Evolutionary conservation across 2,113 vertebrate species (phyloP), one percentile per base, ranked within the genome.

Genomic region (Gambusia affinis): DNA sequence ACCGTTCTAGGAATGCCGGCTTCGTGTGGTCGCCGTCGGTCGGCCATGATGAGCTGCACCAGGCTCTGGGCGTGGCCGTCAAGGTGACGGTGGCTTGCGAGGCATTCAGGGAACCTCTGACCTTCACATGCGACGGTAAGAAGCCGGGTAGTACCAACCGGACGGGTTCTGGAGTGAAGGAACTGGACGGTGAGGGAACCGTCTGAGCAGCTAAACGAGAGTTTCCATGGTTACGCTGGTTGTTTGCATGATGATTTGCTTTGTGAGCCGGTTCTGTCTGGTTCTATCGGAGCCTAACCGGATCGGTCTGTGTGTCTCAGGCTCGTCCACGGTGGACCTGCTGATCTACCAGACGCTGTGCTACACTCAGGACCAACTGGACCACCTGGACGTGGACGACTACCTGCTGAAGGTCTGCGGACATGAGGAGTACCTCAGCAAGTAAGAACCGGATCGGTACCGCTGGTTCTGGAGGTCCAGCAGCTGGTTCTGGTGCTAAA

Each of bases 101-200:
- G 47, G 93, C 92, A 87, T 93, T 97, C 79, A 90, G 87, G 70
- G 97, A 99, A 64, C 96, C 97, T 0, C 95, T 98, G 73, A 97
- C 96, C 83, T 99, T 99, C 83, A 98, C 97, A 91, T 99, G 98
- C 8, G 97, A 99, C 68, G 95, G 97, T 99, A 75, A 94, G 96
- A 67, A 3, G 2, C 27, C n/a, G 5, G 17, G 10, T 7, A 17
- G 29, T 63, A 47, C 44, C 44, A 3, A 47, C 44, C 5, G 24
- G 60, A 29, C 12, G 2, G n/a, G 57, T 17, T 2, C n/a, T 64
- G 29, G 17, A 19, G 29, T 22, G 29, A 63, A 19, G 29, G 44
- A 27, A 27, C 27, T 27, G 27, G 27, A 27, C 27, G 27, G 27
- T 27, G 27, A 27, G 27, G 27, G 27, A 27, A 27, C 27, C 27